Evolutionary conservation across 2,888 invertebrate species (phyloP), one percentile per base, ranked within the genome.

Genomic region (Stictocephala bisonia): DNA sequence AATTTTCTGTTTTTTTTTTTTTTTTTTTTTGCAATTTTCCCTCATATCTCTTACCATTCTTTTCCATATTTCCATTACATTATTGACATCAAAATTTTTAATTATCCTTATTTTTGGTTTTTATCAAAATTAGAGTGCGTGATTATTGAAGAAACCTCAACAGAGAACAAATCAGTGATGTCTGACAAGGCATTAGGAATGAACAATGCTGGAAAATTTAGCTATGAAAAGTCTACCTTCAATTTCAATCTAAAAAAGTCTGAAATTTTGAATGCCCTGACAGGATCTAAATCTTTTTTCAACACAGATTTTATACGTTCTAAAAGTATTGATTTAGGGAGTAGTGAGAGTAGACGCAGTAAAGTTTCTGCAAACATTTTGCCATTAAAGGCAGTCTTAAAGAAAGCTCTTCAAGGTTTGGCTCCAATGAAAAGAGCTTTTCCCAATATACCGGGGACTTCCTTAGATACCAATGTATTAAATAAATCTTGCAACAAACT

Each of bases 281-380:
- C 51, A 7, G 51, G 68, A 11, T 50, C 48, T 31, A 20, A 20
- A 13, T 20, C 50, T 1, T 31, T 51, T 50, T 50, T 68, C 20
- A 68, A 68, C 20, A 24, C 60, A 20, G 60, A 60, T 24, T 60
- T 60, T 40, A 70, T 56, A 40, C 53, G 70, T n/a, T 70, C 70
- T 2, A 70, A 56, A 24, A 70, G 70, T 40, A 56, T 70, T 6
- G 70, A 70, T 41, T 41, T 70, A 26, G 56, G 70, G 1, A 70
- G 40, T 22, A 53, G 53, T 35, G 53, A 20, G 18, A 51, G 56
- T 15, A 31, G 20, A 24, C 29, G 53, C 24, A 31, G 50, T 24
- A 70, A 35, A 56, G 70, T 56, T 13, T 60, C 60, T 40, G 60
- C 35, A n/a, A 60, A 60, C 15, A 60, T 60, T 60, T 26, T 60